These are phyloP conservation scores for Agriotes lineatus DNA, from an alignment of 2,888 invertebrate genomes.

Conservation along the genomic window DNA sequence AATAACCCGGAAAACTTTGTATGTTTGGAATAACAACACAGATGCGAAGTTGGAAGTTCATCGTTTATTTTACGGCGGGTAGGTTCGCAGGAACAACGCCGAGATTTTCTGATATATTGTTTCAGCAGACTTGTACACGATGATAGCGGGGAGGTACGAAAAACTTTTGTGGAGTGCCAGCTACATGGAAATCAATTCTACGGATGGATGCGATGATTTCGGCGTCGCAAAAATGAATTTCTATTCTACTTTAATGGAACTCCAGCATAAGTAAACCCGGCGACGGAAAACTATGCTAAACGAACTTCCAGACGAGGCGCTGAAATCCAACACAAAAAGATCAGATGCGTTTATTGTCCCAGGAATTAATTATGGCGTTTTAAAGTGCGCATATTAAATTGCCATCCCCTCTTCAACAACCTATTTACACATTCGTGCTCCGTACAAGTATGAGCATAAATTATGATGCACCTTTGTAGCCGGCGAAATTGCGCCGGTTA, in stretches of 20 bases:
- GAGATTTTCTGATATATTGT: conserved; percentile 2
- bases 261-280: background rate
- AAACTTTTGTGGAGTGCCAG: too few species aligned
- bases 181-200: too few species aligned
- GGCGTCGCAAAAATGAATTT: background rate
- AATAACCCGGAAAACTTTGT: conserved; percentile 32
- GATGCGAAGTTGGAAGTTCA: conserved; percentile 14
- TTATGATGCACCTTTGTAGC: background rate
- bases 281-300: background rate
- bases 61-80: conserved; percentile 22
- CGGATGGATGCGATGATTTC: too few species aligned
- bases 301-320: too few species aligned
- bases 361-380: conserved; percentile 2
- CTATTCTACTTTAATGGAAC: background rate
- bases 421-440: too few species aligned
- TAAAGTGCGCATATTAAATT: conserved; percentile 13
- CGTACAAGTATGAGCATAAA: background rate
- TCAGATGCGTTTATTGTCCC: background rate
- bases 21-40: conserved; percentile 31
- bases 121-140: too few species aligned
- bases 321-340: background rate
- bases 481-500: too few species aligned
- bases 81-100: conserved; percentile 11
- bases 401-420: background rate
- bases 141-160: too few species aligned